phyloP scores from a whole-genome alignment of 1,140 invertebrate species.

The Cherax destructor region DNA sequence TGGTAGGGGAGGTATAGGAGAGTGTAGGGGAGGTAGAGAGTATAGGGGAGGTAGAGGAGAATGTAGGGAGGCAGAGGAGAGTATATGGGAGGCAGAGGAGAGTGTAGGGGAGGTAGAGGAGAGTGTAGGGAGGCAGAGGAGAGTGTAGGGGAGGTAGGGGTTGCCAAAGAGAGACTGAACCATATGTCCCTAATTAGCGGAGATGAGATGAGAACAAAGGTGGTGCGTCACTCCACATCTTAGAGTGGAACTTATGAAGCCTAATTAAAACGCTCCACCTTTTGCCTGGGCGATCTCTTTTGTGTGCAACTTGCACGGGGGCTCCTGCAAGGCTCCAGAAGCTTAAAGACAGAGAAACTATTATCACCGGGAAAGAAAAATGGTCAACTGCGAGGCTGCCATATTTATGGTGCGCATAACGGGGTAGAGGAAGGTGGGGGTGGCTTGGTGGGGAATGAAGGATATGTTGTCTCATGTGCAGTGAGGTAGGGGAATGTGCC shows the following conservation, averaged over 20 bases:
- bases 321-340: conserved; percentile 9
- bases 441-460: neutral
- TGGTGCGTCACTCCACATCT: conserved; percentile 31
- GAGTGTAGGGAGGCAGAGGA: too few relatives aligned
- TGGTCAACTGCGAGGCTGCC: conserved; percentile 10
- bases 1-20: too few relatives aligned
- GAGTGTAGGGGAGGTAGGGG: neutral
- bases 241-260: conserved; percentile 23
- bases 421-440: neutral
- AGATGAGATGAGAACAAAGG: conserved; percentile 40
- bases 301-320: conserved; percentile 28
- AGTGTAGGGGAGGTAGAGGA: neutral
- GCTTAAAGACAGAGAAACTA: conserved; percentile 24
- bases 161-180: conserved; percentile 7
- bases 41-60: neutral
- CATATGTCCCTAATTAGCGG: conserved; percentile 29
- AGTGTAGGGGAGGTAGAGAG: neutral
- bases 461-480: neutral
- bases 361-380: conserved; percentile 31
- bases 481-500: neutral
- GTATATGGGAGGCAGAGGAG: neutral
- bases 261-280: conserved; percentile 41
- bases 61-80: too few relatives aligned
- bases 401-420: neutral
- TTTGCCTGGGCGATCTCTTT: conserved; percentile 26